A percentile compares a stretch with the other conserved stretches of the same genome.
phyloP scores from a whole-genome alignment of 2,888 invertebrate genomes.

The Athripsodes cinereus region DNA sequence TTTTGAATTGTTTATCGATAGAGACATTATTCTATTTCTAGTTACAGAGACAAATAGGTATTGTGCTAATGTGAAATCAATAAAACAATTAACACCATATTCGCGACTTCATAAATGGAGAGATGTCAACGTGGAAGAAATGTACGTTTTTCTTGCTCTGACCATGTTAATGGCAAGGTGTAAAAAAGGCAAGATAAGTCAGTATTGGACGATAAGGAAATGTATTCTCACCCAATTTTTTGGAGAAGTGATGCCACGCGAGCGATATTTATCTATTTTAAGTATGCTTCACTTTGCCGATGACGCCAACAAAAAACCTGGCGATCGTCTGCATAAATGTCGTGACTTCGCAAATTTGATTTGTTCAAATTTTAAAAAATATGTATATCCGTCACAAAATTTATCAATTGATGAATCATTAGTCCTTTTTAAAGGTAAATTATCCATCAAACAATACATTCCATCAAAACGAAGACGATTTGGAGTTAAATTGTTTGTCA shows the following conservation, averaged over 20 bases:
- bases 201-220: background rate
- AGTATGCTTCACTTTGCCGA: background rate
- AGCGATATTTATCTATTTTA: background rate
- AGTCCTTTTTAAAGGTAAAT: too few species aligned
- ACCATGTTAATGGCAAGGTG: too few species aligned
- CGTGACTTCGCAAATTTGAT: background rate
- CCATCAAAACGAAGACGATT: background rate
- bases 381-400: background rate
- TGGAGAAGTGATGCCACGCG: background rate
- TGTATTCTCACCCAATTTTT: background rate
- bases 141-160: too few species aligned
- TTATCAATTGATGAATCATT: too few species aligned
- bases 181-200: background rate
- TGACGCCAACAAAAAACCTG: background rate
- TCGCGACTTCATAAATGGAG: background rate
- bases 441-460: too few species aligned
- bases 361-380: background rate
- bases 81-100: background rate
- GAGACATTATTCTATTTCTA: background rate
- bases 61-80: background rate
- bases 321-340: background rate
- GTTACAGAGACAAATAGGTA: background rate
- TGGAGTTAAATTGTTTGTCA: constrained; percentile 10
- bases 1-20: background rate
- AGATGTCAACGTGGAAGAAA: too few species aligned